Percentiles rank a stretch among this genome's conserved stretches.
Conservation (phyloP, 2,888 invertebrate genomes). For the Acanthosepion lycidas region DNA sequence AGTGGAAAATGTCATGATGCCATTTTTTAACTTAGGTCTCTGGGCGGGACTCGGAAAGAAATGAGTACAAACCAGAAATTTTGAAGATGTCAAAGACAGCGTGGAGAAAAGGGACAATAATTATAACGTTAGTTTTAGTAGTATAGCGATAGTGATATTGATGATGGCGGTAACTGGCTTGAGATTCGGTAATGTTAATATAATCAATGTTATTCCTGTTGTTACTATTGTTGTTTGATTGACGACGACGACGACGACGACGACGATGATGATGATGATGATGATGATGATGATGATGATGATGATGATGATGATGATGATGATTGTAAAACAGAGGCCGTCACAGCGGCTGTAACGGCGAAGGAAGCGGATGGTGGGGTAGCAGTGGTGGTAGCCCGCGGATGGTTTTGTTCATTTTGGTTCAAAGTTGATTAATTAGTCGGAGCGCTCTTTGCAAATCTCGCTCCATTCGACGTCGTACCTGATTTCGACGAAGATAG, state of each 20-base stretch:
- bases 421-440: constrained; percentile 10
- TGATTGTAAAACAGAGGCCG: background rate
- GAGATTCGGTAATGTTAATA: background rate
- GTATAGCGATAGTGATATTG: background rate
- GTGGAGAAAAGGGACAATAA: background rate
- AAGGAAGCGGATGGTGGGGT: too few species aligned
- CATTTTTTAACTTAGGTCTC: too few species aligned
- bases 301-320: too few species aligned
- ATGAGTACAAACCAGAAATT: background rate
- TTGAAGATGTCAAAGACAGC: background rate
- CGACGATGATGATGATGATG: background rate
- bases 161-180: background rate
- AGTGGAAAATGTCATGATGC: too few species aligned
- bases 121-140: background rate
- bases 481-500: constrained; percentile 12
- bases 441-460: constrained; percentile 6
- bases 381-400: background rate
- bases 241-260: too few species aligned
- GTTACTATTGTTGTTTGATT: background rate
- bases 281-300: background rate
- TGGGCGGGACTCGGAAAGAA: too few species aligned
- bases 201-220: background rate
- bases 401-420: background rate
- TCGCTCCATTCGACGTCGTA: background rate
- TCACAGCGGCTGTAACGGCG: background rate